phyloP scores from a whole-genome alignment of 2,113 vertebrate genomes.

The Athene cunicularia region DNA sequence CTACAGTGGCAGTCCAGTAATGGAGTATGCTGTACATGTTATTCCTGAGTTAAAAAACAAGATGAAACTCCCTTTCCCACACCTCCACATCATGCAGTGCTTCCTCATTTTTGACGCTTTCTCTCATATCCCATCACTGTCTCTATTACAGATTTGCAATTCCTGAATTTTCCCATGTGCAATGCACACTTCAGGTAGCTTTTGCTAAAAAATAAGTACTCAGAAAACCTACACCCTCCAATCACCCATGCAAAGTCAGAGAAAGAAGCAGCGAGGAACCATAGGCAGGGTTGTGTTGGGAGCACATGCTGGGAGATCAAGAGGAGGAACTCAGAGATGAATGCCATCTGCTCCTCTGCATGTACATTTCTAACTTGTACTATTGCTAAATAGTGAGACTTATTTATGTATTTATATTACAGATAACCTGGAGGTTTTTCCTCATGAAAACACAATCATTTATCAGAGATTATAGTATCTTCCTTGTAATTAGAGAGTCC shows the following conservation, averaged over 20 bases:
- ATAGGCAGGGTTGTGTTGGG: background rate
- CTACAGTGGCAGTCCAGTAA: background rate
- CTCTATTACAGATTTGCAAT: background rate
- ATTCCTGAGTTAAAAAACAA: background rate
- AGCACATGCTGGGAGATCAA: background rate
- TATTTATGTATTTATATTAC: background rate
- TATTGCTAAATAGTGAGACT: background rate
- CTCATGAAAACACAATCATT: background rate
- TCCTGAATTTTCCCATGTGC: background rate
- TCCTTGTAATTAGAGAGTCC: background rate
- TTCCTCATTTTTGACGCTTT: background rate
- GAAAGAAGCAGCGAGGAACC: background rate
- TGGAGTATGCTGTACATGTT: rapidly evolving
- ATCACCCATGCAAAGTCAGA: background rate
- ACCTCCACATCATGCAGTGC: rapidly evolving
- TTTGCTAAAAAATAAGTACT: background rate
- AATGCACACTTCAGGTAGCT: background rate
- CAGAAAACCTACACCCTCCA: background rate
- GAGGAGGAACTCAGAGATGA: background rate
- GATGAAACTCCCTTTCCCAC: background rate
- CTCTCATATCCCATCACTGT: background rate
- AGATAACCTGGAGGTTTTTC: background rate
- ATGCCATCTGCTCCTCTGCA: background rate
- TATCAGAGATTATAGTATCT: background rate
- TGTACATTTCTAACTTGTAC: background rate